Evolutionary conservation across 2,888 invertebrate genomes (phyloP).

Genomic region (Idaea biselata): DNA sequence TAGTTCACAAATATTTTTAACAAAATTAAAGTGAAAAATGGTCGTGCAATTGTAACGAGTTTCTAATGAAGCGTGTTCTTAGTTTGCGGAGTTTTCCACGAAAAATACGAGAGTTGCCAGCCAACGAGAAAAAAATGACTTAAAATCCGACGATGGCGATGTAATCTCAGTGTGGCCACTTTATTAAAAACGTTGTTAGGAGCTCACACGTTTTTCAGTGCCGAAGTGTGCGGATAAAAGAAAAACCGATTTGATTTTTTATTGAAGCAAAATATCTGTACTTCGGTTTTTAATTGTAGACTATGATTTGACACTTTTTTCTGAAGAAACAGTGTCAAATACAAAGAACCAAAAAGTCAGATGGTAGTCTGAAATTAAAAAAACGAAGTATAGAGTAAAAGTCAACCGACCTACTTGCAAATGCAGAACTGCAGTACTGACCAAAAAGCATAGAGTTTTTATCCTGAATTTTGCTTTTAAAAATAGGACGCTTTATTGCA

Average conservation of each 20-base stretch:
- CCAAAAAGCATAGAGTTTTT: constrained; percentile 23
- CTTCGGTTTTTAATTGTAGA: too few species aligned
- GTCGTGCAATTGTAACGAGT: constrained; percentile 50
- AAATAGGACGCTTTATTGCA: constrained; percentile 41
- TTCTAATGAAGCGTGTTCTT: constrained; percentile 54
- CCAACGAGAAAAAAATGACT: constrained; percentile 34
- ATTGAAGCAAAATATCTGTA: neutral
- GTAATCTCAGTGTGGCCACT: constrained; percentile 18
- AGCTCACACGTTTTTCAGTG: neutral
- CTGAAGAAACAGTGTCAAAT: too few species aligned
- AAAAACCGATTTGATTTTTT: neutral
- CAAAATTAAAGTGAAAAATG: constrained; percentile 59
- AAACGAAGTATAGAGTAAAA: too few species aligned
- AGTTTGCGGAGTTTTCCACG: constrained; percentile 31
- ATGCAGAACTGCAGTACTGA: neutral
- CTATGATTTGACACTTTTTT: too few species aligned
- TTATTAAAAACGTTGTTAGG: constrained; percentile 20
- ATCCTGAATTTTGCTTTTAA: constrained; percentile 39
- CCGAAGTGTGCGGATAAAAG: neutral
- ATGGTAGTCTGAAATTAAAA: too few species aligned
- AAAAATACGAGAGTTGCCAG: constrained; percentile 40
- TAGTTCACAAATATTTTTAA: constrained; percentile 68
- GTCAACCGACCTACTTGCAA: neutral
- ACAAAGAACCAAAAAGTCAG: too few species aligned
- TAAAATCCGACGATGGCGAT: constrained; percentile 29